Conservation (phyloP, 2,888 invertebrate species). For the Nemotelus pantherinus region DNA sequence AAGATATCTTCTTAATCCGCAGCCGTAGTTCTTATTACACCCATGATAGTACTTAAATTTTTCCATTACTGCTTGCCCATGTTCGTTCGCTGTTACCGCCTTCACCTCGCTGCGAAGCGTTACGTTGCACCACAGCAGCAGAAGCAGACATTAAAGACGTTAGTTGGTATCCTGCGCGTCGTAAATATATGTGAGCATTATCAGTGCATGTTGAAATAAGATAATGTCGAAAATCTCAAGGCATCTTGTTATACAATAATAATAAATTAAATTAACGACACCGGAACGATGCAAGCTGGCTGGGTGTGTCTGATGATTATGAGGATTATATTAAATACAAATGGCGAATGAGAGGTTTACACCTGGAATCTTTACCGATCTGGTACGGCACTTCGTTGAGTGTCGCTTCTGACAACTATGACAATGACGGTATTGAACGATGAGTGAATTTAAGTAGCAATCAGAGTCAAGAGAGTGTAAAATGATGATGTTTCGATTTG, state of each 20-base stretch:
- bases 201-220: constrained; percentile 40
- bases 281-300: neutral
- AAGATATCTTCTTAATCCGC: constrained; percentile 1
- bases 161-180: too few species aligned
- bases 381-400: too few species aligned
- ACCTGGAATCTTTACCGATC: neutral
- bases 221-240: constrained; percentile 37
- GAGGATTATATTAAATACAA: constrained; percentile 9
- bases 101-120: too few species aligned
- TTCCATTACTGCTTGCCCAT: constrained; percentile 1
- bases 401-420: too few species aligned
- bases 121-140: too few species aligned
- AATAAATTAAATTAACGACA: constrained; percentile 40
- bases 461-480: too few species aligned
- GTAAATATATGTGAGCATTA: constrained; percentile 32
- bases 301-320: neutral
- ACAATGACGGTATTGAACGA: too few species aligned
- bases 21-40: constrained; percentile 20
- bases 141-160: too few species aligned
- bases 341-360: neutral
- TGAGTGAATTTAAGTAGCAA: too few species aligned
- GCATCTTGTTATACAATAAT: constrained; percentile 26
- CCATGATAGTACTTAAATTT: constrained; percentile 25
- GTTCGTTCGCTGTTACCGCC: neutral
- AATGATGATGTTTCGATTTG: too few species aligned